Conservation (phyloP, 2,888 invertebrate genomes). For the Metellina segmentata region DNA sequence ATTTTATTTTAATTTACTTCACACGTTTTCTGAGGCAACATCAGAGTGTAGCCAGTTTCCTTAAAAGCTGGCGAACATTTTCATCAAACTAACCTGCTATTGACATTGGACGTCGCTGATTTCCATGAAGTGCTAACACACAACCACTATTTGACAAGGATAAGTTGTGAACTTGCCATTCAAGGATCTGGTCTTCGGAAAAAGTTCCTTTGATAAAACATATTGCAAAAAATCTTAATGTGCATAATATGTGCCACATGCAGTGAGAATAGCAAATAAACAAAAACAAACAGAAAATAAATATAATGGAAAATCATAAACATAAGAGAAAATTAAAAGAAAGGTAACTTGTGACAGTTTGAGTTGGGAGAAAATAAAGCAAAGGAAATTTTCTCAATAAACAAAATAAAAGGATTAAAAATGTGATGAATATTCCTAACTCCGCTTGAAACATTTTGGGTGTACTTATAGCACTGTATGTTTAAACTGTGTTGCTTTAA, state of each 20-base stretch:
- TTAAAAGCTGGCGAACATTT: too few species aligned
- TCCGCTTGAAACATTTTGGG: background rate
- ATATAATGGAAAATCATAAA: conserved; percentile 9
- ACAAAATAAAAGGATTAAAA: background rate
- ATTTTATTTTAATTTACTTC: too few species aligned
- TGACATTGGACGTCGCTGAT: conserved; percentile 70
- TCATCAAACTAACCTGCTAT: conserved; percentile 72
- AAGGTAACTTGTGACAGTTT: background rate
- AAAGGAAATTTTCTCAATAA: background rate
- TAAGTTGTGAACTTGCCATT: conserved; percentile 65
- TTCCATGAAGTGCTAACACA: conserved; percentile 39
- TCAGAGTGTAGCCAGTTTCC: too few species aligned
- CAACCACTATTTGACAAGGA: conserved; percentile 10
- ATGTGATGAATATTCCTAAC: background rate
- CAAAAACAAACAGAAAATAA: conserved; percentile 5
- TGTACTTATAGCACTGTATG: background rate
- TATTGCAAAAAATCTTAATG: conserved; percentile 32
- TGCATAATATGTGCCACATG: conserved; percentile 33
- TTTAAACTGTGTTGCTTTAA: too few species aligned
- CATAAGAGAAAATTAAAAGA: conserved; percentile 10
- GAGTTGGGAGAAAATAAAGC: background rate
- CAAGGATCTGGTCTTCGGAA: conserved; percentile 64
- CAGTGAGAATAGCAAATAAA: conserved; percentile 9
- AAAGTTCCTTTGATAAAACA: conserved; percentile 65
- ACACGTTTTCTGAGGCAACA: too few species aligned